phyloP scores from a whole-genome alignment of 2,888 invertebrate genomes.

The Drosophila flavopinicola region DNA sequence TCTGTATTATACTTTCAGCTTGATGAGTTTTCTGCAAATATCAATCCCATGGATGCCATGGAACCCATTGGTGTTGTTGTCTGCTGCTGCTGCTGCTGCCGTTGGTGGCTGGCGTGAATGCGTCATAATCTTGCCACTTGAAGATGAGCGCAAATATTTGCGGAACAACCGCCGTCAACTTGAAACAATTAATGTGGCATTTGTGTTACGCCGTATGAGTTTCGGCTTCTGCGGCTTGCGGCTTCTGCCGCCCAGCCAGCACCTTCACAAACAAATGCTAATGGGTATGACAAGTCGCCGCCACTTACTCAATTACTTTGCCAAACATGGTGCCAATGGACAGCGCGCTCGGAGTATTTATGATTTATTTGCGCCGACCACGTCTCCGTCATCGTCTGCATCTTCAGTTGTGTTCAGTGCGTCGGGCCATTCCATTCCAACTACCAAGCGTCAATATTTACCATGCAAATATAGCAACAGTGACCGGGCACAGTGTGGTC shows the following conservation, averaged over 20 bases:
- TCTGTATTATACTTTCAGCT: background rate
- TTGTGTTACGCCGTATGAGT: conserved; percentile 78
- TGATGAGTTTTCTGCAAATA: conserved; percentile 67
- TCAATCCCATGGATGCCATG: conserved; percentile 20
- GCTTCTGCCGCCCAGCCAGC: conserved; percentile 39
- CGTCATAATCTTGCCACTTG: conserved; percentile 80
- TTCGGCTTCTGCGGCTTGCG: conserved; percentile 74
- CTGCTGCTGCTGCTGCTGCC: conserved; percentile 19
- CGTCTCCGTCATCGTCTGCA: conserved; percentile 19
- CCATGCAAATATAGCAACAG: conserved; percentile 63
- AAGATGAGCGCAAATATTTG: conserved; percentile 74
- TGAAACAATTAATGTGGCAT: conserved; percentile 81
- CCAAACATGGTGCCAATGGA: conserved; percentile 66
- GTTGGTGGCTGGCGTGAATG: conserved; percentile 76
- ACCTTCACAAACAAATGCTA: conserved; percentile 80
- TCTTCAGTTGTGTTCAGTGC: conserved; percentile 22
- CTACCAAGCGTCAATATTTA: conserved; percentile 73
- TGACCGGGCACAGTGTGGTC: conserved; percentile 55
- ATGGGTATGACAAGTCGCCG: conserved; percentile 78
- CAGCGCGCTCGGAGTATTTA: conserved; percentile 67
- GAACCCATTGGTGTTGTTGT: conserved; percentile 7
- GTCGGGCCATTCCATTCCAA: conserved; percentile 63
- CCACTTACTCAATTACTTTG: conserved; percentile 81
- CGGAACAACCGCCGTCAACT: conserved; percentile 66
- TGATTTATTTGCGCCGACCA: conserved; percentile 74